phyloP scores from a whole-genome alignment of 2,113 vertebrate genomes.

The Ciconia maguari region DNA sequence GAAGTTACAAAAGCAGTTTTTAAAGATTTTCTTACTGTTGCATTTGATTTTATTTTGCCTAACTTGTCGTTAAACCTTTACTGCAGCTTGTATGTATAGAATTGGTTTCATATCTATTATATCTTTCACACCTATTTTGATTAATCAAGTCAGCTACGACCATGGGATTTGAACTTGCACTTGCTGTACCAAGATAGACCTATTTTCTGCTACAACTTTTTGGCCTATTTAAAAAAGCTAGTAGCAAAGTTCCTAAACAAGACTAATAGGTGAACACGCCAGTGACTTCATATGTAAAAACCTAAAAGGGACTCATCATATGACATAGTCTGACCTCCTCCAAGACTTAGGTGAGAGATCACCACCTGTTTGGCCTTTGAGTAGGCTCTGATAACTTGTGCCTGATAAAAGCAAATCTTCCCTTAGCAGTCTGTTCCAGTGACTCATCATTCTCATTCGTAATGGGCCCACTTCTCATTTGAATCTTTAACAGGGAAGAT shows the following conservation, averaged over 20 bases:
- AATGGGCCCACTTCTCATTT: background rate
- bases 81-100: background rate
- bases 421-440: background rate
- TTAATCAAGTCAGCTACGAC: background rate
- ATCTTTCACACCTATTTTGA: background rate
- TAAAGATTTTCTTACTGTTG: background rate
- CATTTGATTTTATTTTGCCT: background rate
- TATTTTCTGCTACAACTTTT: background rate
- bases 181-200: background rate
- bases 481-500: background rate
- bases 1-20: background rate
- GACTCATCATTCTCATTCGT: background rate
- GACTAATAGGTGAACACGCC: background rate
- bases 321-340: background rate
- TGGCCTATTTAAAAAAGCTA: background rate
- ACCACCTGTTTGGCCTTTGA: background rate
- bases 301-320: background rate
- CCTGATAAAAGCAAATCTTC: background rate
- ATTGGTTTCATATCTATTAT: background rate
- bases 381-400: background rate
- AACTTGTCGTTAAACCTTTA: background rate
- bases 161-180: background rate
- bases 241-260: background rate
- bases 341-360: background rate
- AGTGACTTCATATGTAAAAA: background rate